Percentiles rank a stretch among this genome's conserved stretches.
These are phyloP conservation scores for Laspeyria flexula DNA, from an alignment of 2,888 invertebrate genomes.

Conservation along the genomic window DNA sequence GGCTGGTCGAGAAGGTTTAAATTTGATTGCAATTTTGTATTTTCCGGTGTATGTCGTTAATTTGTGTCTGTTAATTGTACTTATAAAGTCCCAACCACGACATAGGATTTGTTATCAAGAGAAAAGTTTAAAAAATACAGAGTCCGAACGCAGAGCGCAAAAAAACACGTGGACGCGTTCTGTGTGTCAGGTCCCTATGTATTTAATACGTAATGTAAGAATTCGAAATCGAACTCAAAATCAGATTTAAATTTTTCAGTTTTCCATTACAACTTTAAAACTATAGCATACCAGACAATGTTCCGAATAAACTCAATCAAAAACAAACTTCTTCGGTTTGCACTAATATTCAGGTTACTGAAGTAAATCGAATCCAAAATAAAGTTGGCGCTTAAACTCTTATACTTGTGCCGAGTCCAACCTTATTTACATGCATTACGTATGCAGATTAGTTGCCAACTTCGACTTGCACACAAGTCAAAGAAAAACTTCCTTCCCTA, in stretches of 20 bases:
- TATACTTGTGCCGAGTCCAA: slow-evolving; percentile 38
- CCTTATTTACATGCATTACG: slow-evolving; percentile 71
- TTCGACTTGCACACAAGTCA: slow-evolving; percentile 52
- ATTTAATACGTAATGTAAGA: too few relatives aligned
- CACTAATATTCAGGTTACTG: slow-evolving; percentile 36
- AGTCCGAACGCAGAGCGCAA: too few relatives aligned
- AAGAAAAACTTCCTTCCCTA: slow-evolving; percentile 64
- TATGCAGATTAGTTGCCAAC: slow-evolving; percentile 73
- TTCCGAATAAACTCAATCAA: slow-evolving; percentile 7
- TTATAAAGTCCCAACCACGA: neutral
- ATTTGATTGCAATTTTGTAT: neutral
- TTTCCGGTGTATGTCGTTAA: neutral
- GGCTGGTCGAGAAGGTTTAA: neutral
- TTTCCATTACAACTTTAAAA: too few relatives aligned
- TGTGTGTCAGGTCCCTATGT: too few relatives aligned
- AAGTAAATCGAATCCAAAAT: slow-evolving; percentile 37
- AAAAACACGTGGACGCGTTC: too few relatives aligned
- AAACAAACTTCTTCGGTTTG: slow-evolving; percentile 4
- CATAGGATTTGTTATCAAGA: too few relatives aligned
- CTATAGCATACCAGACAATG: too few relatives aligned
- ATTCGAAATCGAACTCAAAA: too few relatives aligned
- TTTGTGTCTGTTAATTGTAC: neutral
- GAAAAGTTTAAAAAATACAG: too few relatives aligned
- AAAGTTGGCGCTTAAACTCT: slow-evolving; percentile 48
- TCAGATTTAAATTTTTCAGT: too few relatives aligned